A percentile compares a stretch with the other conserved stretches of the same genome.
phyloP scores from a whole-genome alignment of 2,888 invertebrate genomes.

The Tetramorium bicarinatum region DNA sequence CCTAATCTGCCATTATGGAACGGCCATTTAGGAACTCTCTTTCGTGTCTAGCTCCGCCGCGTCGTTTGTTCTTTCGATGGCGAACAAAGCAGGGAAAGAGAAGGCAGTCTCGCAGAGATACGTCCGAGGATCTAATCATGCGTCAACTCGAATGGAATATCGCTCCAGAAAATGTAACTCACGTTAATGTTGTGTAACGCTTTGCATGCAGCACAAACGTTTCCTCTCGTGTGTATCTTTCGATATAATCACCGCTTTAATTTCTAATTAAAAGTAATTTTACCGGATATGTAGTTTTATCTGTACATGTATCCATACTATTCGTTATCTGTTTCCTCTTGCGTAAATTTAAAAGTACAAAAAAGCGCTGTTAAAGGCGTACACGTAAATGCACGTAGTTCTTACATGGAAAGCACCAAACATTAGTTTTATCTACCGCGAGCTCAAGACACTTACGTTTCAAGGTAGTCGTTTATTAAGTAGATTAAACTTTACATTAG shows the following conservation, averaged over 20 bases:
- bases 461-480: slow-evolving; percentile 24
- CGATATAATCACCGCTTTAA: background rate
- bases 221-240: background rate
- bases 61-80: slow-evolving; percentile 39
- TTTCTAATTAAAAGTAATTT: slow-evolving; percentile 5
- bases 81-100: slow-evolving; percentile 3
- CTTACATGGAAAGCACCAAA: background rate
- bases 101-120: background rate
- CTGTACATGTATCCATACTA: background rate
- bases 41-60: slow-evolving; percentile 9
- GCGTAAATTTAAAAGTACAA: background rate
- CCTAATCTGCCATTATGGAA: slow-evolving; percentile 61
- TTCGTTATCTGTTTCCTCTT: background rate
- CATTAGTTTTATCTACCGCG: background rate
- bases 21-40: slow-evolving; percentile 33
- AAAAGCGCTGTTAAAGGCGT: background rate
- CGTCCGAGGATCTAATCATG: background rate
- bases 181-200: background rate
- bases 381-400: background rate
- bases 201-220: background rate
- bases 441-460: slow-evolving; percentile 14
- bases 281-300: background rate
- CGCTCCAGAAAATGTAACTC: background rate
- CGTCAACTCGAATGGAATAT: background rate
- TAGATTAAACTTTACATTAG: slow-evolving; percentile 50